Conservation (phyloP, 2,888 invertebrate genomes). For the Lordiphosa andalusiaca region DNA sequence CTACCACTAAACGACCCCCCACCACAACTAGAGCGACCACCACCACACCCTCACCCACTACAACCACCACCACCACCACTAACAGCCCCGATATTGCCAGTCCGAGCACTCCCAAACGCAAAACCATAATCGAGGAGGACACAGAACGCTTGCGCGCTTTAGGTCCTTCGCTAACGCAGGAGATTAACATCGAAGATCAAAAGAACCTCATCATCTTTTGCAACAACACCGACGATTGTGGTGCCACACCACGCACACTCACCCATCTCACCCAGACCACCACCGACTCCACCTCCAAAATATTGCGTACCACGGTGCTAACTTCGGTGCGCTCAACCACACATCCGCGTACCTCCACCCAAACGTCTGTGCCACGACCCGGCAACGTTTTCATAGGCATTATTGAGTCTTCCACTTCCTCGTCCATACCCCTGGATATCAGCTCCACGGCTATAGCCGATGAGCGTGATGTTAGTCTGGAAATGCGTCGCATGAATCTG, state of each 20-base stretch:
- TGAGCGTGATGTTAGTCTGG: slow-evolving; percentile 82
- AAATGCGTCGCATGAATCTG: slow-evolving; percentile 83
- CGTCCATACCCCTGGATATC: slow-evolving; percentile 40
- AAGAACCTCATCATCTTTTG: slow-evolving; percentile 78
- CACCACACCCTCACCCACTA: slow-evolving; percentile 11
- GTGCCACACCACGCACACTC: slow-evolving; percentile 45
- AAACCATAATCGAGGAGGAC: slow-evolving; percentile 68
- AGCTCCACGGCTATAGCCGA: slow-evolving; percentile 68
- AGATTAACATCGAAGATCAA: slow-evolving; percentile 75
- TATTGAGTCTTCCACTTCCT: slow-evolving; percentile 47
- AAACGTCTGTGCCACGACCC: slow-evolving; percentile 13
- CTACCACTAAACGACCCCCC: slow-evolving; percentile 19
- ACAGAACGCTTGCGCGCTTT: slow-evolving; percentile 66
- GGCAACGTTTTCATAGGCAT: slow-evolving; percentile 40
- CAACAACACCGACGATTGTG: slow-evolving; percentile 78
- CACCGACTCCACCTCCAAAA: slow-evolving; percentile 81
- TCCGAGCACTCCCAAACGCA: slow-evolving; percentile 28
- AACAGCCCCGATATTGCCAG: slow-evolving; percentile 13
- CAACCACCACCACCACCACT: slow-evolving; percentile 9
- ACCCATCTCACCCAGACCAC: slow-evolving; percentile 59
- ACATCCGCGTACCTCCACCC: slow-evolving; percentile 61
- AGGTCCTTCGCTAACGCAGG: slow-evolving; percentile 69
- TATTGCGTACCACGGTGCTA: slow-evolving; percentile 81
- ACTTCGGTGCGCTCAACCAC: slow-evolving; percentile 80
- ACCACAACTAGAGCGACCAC: slow-evolving; percentile 23